Conservation (phyloP, 2,113 vertebrate genomes). For the Charina bottae region DNA sequence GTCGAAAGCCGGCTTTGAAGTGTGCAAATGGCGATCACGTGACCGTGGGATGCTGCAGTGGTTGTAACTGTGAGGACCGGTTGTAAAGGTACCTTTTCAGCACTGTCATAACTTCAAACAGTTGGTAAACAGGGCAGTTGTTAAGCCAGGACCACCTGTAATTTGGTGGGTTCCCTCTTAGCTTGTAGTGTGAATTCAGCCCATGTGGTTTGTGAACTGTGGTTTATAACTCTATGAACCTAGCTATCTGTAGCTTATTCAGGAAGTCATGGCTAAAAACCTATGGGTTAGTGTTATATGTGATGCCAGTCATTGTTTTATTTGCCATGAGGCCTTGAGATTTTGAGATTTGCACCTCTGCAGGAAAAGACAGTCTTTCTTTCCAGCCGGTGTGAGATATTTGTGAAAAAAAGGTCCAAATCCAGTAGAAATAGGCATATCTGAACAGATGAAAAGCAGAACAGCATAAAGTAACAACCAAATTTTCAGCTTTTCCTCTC, state of each 20-base stretch:
- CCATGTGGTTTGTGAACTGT: no score
- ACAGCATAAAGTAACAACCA: not conserved
- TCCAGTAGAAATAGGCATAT: not conserved
- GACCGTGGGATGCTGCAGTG: not conserved
- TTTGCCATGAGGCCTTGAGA: no score
- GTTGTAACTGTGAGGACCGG: not conserved
- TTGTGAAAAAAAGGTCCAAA: not conserved
- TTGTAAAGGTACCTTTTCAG: not conserved
- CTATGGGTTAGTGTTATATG: no score
- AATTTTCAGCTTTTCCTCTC: slow-evolving; percentile 16
- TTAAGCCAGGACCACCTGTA: not conserved
- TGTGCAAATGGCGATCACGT: not conserved
- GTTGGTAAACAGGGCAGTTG: not conserved
- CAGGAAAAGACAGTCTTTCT: not conserved
- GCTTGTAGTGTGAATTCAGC: not conserved
- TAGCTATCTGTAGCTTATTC: no score
- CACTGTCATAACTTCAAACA: not conserved
- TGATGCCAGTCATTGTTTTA: no score
- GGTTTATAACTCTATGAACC: no score
- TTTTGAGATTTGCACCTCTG: not conserved
- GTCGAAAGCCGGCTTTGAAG: not conserved
- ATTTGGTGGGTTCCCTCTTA: not conserved
- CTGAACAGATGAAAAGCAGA: not conserved
- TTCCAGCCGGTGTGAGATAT: not conserved
- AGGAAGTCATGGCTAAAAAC: no score